Percentiles rank a stretch among this genome's conserved stretches.
These are phyloP conservation scores for Masnerella sp. DNA, from an alignment of 2,888 invertebrate species.

Conservation along the genomic window DNA sequence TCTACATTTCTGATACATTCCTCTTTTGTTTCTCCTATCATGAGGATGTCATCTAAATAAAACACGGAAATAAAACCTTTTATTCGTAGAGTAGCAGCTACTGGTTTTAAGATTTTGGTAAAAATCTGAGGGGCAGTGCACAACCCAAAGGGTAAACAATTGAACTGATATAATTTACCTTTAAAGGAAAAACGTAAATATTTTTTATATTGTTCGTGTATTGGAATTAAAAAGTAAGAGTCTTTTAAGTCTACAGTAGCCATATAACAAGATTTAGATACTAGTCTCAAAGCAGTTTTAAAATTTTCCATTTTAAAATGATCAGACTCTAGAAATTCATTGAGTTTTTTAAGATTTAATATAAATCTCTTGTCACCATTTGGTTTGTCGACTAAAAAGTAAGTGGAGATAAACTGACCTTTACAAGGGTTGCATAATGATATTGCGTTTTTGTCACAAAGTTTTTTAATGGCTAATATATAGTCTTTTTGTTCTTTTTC, in stretches of 20 bases:
- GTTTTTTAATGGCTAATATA: background rate
- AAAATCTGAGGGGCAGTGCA: background rate
- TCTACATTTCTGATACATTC: background rate
- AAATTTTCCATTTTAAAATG: constrained; percentile 22
- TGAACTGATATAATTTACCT: constrained; percentile 3
- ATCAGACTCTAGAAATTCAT: constrained; percentile 2
- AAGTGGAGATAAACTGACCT: constrained; percentile 10
- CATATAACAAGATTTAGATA: constrained; percentile 7
- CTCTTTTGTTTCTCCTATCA: background rate
- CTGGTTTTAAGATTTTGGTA: constrained; percentile 3
- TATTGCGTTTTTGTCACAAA: constrained; percentile 1
- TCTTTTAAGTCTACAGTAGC: constrained; percentile 12
- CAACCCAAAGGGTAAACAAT: constrained; percentile 3
- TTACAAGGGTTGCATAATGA: background rate
- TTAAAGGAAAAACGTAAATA: constrained; percentile 9
- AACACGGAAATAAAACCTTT: background rate
- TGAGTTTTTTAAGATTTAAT: constrained; percentile 8
- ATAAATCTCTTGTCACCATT: constrained; percentile 7
- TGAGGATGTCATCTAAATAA: constrained; percentile 2
- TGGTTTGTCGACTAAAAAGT: constrained; percentile 2
- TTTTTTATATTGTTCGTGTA: background rate
- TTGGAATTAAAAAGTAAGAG: constrained; percentile 9
- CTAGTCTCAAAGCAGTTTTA: background rate
- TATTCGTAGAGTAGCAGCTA: background rate
- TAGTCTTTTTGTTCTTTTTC: background rate